Base-by-base conservation (phyloP, 2,797 vertebrate genomes). In the Ceyx erithaca region DNA sequence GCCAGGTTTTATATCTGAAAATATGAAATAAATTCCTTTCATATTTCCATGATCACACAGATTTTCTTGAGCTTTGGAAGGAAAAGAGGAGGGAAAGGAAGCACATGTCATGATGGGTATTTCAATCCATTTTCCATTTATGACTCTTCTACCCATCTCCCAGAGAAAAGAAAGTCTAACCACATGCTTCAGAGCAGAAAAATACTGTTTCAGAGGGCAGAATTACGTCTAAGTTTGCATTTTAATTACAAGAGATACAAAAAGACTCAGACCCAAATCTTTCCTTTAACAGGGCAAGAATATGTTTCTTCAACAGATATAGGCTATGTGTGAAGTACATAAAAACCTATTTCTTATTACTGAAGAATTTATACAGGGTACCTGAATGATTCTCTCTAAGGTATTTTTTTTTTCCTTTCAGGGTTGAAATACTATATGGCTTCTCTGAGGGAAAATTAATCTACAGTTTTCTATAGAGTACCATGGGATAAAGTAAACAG, bases 341-440 rank as follows among this genome's bases (percentile, higher is more conserved):
- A 89, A 89, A 93, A 92, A 22, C 64, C 46, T 57, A 73, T 95
- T 96, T 96, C 89, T 96, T 95, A 92, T 93, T 89, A 57, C 28
- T 71, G 45, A 63, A 87, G 66, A 93, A 96, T 94, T 82, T 73
- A 80, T 70, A 80, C 46, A 92, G 84, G 82, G 72, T 35, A 90
- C 66, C 68, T 75, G 73, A 88, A 88, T 78, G 55, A 86, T 91
- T 94, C 43, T 93, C 62, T 94, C 78, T 26, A 33, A 96, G 91
- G 87, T 9, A 25, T 58, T 81, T 69, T 89, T 88, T 88, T 80
- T 77, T 37, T 37, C 37, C 90, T 90, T 93, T 71, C 71, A 75
- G 79, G 35, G 37, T 16, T 84, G 51, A 96, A 87, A 87, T 67
- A 30, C 31, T 83, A 35, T 63, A 85, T 43, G 31, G 57, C 59